Percentiles rank a stretch among this genome's conserved stretches.
phyloP scores from a whole-genome alignment of 2,797 vertebrate species.

The Astyanax mexicanus region DNA sequence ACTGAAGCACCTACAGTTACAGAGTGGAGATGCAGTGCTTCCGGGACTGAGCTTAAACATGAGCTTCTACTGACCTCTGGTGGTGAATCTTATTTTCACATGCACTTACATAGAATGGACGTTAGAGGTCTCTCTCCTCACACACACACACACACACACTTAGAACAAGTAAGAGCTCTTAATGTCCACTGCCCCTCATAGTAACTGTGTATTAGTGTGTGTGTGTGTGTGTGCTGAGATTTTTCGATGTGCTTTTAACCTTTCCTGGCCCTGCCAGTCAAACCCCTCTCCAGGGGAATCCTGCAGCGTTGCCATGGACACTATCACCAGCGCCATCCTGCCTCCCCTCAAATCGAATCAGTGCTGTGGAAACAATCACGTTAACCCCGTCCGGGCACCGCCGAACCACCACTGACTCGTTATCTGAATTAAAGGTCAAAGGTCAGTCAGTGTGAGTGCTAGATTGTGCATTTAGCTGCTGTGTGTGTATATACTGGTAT shows the following conservation, averaged over 20 bases:
- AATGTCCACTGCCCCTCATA: slow-evolving; percentile 3
- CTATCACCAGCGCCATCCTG: slow-evolving; percentile 57
- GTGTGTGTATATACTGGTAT: no score
- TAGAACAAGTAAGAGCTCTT: slow-evolving; percentile 17
- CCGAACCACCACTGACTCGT: slow-evolving; percentile 10
- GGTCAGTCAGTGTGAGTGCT: slow-evolving; percentile 7
- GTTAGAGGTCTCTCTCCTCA: slow-evolving; percentile 10
- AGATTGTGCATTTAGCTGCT: slow-evolving; percentile 1
- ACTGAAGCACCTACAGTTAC: no score
- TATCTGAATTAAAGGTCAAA: slow-evolving; percentile 35
- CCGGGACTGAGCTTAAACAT: background rate
- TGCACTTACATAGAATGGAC: slow-evolving; percentile 1
- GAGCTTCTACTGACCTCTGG: slow-evolving; percentile 42
- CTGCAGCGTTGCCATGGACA: slow-evolving; percentile 66
- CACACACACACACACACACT: no score
- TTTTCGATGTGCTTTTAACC: slow-evolving; percentile 66
- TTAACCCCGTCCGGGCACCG: slow-evolving; percentile 30
- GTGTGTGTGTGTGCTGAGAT: slow-evolving; percentile 10
- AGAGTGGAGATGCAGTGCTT: no score
- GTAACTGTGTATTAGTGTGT: background rate
- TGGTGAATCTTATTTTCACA: slow-evolving; percentile 16
- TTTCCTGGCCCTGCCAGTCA: slow-evolving; percentile 55
- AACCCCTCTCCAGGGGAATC: slow-evolving; percentile 42
- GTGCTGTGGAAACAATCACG: slow-evolving; percentile 51
- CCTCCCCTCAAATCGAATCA: slow-evolving; percentile 49